Conservation (phyloP, 2,113 vertebrate species). For the Hipposideros armiger region DNA sequence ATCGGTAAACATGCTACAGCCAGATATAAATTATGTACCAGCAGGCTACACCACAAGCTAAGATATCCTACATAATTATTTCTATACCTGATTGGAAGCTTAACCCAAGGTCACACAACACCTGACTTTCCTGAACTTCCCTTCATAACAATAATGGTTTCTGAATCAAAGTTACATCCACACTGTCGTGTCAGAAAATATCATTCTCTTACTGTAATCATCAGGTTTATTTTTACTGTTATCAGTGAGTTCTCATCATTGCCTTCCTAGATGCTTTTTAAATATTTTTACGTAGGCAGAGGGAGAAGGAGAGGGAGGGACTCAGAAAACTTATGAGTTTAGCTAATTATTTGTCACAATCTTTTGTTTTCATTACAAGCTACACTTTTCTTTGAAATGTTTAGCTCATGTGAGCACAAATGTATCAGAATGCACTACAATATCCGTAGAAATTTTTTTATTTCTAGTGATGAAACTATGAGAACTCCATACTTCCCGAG, state of each 20-base stretch:
- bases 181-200: background rate
- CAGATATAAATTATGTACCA: too few relatives aligned
- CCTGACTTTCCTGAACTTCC: background rate
- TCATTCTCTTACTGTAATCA: background rate
- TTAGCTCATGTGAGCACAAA: conserved; percentile 53
- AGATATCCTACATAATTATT: accelerated
- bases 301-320: background rate
- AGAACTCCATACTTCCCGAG: conserved; percentile 72
- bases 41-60: background rate
- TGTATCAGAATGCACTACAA: conserved; percentile 27
- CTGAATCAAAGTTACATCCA: background rate
- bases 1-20: accelerated
- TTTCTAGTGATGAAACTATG: conserved; percentile 60
- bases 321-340: background rate
- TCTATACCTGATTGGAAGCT: background rate
- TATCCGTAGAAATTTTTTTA: conserved; percentile 46
- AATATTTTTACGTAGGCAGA: background rate
- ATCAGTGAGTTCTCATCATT: background rate
- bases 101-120: too few relatives aligned
- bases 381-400: conserved; percentile 41
- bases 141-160: background rate
- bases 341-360: background rate
- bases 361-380: conserved; percentile 41
- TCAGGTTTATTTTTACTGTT: background rate
- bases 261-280: background rate